These are phyloP conservation scores for Chaetogeoica ovagalla DNA, from an alignment of 2,888 invertebrate species.

Conservation along the genomic window DNA sequence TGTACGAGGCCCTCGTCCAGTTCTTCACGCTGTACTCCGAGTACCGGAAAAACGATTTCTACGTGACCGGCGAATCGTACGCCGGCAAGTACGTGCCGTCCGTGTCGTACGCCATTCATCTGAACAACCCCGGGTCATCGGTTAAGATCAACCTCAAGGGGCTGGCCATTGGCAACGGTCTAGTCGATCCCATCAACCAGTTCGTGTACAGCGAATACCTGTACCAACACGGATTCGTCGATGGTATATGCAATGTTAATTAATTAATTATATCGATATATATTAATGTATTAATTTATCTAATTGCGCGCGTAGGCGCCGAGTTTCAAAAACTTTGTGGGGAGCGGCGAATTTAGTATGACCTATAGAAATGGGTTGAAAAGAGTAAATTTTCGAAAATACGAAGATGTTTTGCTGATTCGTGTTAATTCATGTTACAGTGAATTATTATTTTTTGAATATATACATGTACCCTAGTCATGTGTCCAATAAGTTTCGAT, in stretches of 20 bases:
- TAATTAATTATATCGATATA: too few species aligned
- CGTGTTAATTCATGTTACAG: too few species aligned
- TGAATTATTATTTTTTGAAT: too few species aligned
- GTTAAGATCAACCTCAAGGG: constrained; percentile 73
- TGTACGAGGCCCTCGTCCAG: constrained; percentile 76
- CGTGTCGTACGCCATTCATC: constrained; percentile 71
- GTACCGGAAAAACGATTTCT: constrained; percentile 75
- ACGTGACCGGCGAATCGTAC: constrained; percentile 87
- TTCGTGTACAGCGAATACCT: constrained; percentile 77
- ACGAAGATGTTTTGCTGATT: too few species aligned
- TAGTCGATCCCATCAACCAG: constrained; percentile 78
- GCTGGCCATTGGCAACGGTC: constrained; percentile 77
- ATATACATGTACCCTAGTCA: too few species aligned
- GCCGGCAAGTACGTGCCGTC: constrained; percentile 82
- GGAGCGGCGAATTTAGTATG: too few species aligned
- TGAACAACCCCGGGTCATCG: constrained; percentile 64
- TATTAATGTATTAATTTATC: too few species aligned
- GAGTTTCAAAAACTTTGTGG: too few species aligned
- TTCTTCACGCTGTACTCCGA: constrained; percentile 83
- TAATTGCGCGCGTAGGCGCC: too few species aligned
- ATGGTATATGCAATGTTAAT: neutral
- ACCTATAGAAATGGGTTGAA: too few species aligned
- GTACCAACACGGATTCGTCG: constrained; percentile 69
- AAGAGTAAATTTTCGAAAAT: too few species aligned
- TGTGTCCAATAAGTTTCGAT: too few species aligned